These are phyloP conservation scores for Pantala flavescens DNA, from an alignment of 1,140 invertebrate species.

Conservation along the genomic window DNA sequence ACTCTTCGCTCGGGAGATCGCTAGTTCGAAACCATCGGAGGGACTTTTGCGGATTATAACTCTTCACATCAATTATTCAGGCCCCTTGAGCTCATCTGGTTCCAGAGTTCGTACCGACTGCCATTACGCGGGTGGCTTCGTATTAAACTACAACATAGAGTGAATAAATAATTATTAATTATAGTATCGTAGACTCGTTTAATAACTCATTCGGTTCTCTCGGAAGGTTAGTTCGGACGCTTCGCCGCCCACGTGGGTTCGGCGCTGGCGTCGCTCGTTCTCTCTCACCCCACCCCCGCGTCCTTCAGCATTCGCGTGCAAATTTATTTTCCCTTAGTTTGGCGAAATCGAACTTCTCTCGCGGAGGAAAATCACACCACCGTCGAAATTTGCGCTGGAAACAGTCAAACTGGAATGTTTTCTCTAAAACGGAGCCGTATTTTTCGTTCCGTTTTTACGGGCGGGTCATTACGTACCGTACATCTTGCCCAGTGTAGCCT, in stretches of 20 bases:
- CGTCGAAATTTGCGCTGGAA: too few species aligned
- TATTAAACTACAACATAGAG: neutral
- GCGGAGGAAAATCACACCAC: too few species aligned
- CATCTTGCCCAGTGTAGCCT: neutral
- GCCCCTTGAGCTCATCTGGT: neutral
- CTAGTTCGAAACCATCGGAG: neutral
- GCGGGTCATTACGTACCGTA: neutral
- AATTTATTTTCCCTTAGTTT: too few species aligned
- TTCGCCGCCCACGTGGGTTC: neutral
- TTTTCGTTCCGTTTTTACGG: neutral
- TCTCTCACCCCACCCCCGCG: neutral
- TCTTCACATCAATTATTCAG: neutral
- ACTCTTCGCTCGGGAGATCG: neutral
- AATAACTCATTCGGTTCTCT: neutral
- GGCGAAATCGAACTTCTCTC: too few species aligned
- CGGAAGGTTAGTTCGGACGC: neutral
- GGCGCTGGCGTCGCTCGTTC: neutral
- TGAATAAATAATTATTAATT: constrained; percentile 2
- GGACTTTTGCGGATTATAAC: neutral
- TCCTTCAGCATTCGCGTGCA: too few species aligned
- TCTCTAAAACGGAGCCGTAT: neutral
- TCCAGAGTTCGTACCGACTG: neutral
- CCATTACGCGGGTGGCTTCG: neutral
- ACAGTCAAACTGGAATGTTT: too few species aligned
- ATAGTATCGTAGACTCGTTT: constrained; percentile 8